phyloP scores from a whole-genome alignment of 2,113 vertebrate species.

The Coregonus clupeaformis region DNA sequence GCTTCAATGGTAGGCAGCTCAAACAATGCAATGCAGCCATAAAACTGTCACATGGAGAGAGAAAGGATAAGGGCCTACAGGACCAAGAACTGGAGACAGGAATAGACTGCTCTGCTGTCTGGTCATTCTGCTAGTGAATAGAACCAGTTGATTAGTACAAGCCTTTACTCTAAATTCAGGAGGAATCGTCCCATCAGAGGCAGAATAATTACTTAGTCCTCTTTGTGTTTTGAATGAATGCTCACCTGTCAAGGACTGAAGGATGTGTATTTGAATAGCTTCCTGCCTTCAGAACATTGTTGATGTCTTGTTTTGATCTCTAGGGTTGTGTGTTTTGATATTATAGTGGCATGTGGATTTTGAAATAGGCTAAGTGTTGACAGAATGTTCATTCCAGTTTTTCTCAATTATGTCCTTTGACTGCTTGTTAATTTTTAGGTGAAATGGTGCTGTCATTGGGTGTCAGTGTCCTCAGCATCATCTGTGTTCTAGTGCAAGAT shows the following conservation, averaged over 20 bases:
- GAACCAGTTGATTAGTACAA: neutral
- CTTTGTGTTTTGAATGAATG: neutral
- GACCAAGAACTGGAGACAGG: neutral
- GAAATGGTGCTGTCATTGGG: no score
- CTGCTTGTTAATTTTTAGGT: no score
- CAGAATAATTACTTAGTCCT: no score
- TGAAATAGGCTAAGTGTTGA: no score
- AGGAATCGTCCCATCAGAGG: no score
- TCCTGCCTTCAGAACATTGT: neutral
- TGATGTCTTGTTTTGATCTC: neutral
- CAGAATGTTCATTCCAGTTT: no score
- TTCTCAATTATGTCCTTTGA: no score
- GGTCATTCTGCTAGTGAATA: neutral
- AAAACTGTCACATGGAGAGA: neutral
- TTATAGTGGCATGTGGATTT: neutral
- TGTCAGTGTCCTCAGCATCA: no score
- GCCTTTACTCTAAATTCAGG: neutral
- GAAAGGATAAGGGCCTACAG: neutral
- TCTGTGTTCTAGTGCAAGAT: no score
- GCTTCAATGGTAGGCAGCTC: neutral
- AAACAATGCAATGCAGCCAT: slow-evolving; percentile 9
- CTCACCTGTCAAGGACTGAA: neutral
- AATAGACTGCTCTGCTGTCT: neutral
- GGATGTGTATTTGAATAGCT: neutral
- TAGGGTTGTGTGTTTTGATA: neutral